Evolutionary conservation across 2,113 vertebrate species (phyloP).

Genomic region (Ptyas mucosa): DNA sequence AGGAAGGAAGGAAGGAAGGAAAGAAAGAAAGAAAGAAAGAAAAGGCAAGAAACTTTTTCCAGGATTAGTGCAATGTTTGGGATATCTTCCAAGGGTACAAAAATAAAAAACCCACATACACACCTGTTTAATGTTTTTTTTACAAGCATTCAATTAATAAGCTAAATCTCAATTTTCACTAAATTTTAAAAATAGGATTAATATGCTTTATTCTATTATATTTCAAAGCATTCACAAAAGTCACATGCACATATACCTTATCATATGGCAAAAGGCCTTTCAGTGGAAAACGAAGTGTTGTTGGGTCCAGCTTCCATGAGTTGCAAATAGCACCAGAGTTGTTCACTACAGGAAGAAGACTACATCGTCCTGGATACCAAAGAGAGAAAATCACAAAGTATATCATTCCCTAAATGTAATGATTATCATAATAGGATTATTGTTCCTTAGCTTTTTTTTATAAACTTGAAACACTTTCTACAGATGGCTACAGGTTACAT

Average conservation of each 20-base stretch:
- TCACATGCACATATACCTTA: constrained; percentile 77
- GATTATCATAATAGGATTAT: background rate
- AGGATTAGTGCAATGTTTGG: background rate
- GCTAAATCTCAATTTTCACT: background rate
- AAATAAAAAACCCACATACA: background rate
- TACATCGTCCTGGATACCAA: constrained; percentile 85
- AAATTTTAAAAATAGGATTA: background rate
- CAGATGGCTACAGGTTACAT: background rate
- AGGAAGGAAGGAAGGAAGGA: accelerated
- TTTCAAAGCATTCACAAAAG: background rate
- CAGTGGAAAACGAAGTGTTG: constrained; percentile 92
- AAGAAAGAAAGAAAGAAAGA: too few relatives aligned
- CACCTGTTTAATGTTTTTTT: background rate
- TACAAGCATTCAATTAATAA: background rate
- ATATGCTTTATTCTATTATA: background rate
- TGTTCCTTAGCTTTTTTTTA: background rate
- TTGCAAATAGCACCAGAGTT: constrained; percentile 98
- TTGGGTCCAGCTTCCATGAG: constrained; percentile 97
- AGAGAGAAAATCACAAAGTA: constrained; percentile 29
- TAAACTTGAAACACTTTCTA: background rate
- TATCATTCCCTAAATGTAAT: background rate
- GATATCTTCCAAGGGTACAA: background rate
- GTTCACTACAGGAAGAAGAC: constrained; percentile 95
- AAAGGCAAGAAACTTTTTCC: background rate
- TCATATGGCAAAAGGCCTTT: constrained; percentile 95